Conservation (phyloP, 1,140 invertebrate species). For the Caenorhabditis latens region DNA sequence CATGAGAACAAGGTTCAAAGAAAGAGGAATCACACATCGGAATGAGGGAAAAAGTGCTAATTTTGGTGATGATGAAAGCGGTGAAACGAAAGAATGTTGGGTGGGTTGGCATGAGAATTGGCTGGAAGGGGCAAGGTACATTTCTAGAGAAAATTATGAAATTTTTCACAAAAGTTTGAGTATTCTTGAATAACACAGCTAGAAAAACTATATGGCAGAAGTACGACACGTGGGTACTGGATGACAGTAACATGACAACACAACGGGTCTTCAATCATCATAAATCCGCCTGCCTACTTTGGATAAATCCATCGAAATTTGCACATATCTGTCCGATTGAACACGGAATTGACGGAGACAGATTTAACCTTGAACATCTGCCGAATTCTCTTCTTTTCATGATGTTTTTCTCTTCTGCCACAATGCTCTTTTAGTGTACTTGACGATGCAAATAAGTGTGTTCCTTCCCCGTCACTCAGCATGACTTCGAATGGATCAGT, state of each 20-base stretch:
- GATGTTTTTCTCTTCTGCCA: conserved; percentile 1
- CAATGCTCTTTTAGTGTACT: conserved; percentile 45
- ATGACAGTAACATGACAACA: too few relatives aligned
- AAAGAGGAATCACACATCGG: not conserved
- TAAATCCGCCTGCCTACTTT: not conserved
- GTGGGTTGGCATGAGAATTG: not conserved
- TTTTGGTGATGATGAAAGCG: conserved; percentile 3
- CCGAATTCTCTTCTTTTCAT: not conserved
- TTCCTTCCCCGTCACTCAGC: not conserved
- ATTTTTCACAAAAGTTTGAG: not conserved
- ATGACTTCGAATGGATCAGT: conserved; percentile 43
- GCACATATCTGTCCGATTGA: not conserved
- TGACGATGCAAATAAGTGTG: conserved; percentile 52
- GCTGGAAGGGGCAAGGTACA: not conserved
- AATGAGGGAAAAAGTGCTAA: not conserved
- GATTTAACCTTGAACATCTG: conserved; percentile 50
- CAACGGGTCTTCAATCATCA: not conserved
- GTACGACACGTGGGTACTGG: too few relatives aligned
- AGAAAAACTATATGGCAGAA: not conserved
- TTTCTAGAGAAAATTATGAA: not conserved
- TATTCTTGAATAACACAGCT: not conserved
- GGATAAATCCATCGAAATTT: conserved; percentile 4
- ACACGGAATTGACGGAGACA: not conserved
- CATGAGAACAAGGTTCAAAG: not conserved
- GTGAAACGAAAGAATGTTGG: not conserved